A percentile compares a stretch with the other conserved stretches of the same genome.
These are phyloP conservation scores for Temnothorax rugatulus DNA, from an alignment of 2,888 invertebrate genomes.

Conservation along the genomic window DNA sequence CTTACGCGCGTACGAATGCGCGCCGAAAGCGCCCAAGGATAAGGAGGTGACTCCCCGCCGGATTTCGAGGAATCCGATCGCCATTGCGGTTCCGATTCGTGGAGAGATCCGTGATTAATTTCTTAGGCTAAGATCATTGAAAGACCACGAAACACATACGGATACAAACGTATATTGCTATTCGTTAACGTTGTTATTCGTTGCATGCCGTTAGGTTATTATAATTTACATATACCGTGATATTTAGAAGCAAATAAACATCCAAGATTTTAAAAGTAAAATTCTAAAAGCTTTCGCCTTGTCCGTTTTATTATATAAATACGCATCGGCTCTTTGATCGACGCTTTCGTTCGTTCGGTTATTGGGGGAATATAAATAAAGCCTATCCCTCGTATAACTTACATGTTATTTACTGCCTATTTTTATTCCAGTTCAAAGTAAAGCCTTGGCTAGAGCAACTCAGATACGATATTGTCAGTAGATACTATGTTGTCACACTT, in stretches of 20 bases:
- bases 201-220: neutral
- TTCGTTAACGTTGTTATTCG: neutral
- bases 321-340: slow-evolving; percentile 35
- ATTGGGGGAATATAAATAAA: slow-evolving; percentile 48
- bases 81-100: neutral
- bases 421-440: slow-evolving; percentile 45
- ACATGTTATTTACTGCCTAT: slow-evolving; percentile 40
- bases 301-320: slow-evolving; percentile 26
- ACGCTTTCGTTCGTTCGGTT: slow-evolving; percentile 11
- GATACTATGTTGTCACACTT: neutral
- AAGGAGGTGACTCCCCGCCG: neutral
- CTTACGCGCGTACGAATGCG: slow-evolving; percentile 19
- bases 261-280: neutral
- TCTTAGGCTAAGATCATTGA: neutral
- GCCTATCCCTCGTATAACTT: slow-evolving; percentile 28
- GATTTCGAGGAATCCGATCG: slow-evolving; percentile 45
- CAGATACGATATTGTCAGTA: neutral
- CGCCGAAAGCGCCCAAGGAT: slow-evolving; percentile 48
- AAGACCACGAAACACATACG: neutral
- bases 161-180: neutral
- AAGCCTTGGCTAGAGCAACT: neutral
- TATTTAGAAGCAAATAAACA: neutral
- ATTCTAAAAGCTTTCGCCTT: neutral
- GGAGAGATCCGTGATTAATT: neutral
- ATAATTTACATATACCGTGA: neutral